Conservation (phyloP, 64 coral and sea anemone species). For the Montipora efflorescens region DNA sequence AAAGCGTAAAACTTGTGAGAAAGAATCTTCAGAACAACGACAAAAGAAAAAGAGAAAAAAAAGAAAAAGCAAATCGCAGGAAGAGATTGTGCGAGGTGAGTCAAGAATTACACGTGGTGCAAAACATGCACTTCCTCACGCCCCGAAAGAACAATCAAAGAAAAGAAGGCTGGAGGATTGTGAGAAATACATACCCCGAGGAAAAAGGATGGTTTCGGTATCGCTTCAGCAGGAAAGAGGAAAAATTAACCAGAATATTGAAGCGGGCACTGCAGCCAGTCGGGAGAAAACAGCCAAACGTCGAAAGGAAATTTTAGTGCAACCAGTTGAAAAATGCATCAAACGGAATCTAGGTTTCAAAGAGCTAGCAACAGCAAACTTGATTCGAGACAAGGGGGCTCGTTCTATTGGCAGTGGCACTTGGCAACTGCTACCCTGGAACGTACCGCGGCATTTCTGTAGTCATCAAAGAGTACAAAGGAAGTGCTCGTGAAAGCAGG, state of each 20-base stretch:
- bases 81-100: too few relatives aligned
- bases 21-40: too few relatives aligned
- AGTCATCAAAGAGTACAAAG: slow-evolving; percentile 58
- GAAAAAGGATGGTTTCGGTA: background rate
- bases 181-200: background rate
- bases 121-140: background rate
- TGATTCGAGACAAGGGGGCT: slow-evolving; percentile 17
- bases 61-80: too few relatives aligned
- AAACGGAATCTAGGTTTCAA: background rate
- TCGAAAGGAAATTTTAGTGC: background rate
- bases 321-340: background rate
- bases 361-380: background rate
- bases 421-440: slow-evolving; percentile 66
- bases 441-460: slow-evolving; percentile 52
- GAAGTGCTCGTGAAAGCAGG: background rate
- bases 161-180: background rate
- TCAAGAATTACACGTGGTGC: background rate
- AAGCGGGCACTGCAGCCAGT: background rate
- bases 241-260: background rate
- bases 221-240: background rate
- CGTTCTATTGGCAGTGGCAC: slow-evolving; percentile 36
- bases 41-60: too few relatives aligned
- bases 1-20: too few relatives aligned
- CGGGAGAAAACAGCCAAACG: background rate
- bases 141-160: background rate